Conservation (phyloP, 2,113 vertebrate genomes). For the Rhinogobius similis region DNA sequence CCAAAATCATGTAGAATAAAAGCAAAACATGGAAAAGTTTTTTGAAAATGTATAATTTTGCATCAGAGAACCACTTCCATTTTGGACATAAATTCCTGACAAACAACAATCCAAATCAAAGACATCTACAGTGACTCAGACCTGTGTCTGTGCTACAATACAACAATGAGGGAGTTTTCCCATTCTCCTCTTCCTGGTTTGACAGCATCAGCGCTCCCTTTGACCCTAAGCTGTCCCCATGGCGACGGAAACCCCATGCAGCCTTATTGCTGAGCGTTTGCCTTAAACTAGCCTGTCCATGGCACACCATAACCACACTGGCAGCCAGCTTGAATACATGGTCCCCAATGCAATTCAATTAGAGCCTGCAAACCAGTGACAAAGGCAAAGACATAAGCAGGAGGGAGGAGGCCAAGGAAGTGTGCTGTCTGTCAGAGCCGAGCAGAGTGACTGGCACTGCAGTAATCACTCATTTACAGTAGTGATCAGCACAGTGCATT, state of each 20-base stretch:
- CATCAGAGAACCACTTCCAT: too few species aligned
- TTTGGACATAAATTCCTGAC: too few species aligned
- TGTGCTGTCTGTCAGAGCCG: constrained; percentile 58
- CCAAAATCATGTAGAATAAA: background rate
- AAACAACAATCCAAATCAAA: background rate
- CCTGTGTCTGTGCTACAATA: background rate
- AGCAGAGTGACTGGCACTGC: constrained; percentile 59
- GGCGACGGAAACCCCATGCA: constrained; percentile 57
- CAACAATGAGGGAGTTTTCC: constrained; percentile 36
- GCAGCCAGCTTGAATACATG: constrained; percentile 41
- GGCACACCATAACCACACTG: constrained; percentile 37
- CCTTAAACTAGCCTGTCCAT: constrained; percentile 44
- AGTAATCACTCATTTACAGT: constrained; percentile 76
- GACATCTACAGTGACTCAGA: background rate
- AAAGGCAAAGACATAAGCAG: constrained; percentile 67
- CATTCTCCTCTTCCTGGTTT: constrained; percentile 59
- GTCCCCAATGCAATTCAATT: constrained; percentile 72
- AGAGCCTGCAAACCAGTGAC: constrained; percentile 69
- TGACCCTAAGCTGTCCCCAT: constrained; percentile 58
- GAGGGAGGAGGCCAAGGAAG: constrained; percentile 50
- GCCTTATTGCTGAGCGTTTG: constrained; percentile 49
- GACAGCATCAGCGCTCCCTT: constrained; percentile 55
- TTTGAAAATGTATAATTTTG: too few species aligned
- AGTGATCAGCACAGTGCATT: constrained; percentile 61
- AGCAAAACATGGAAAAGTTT: background rate